Evolutionary conservation across 2,113 vertebrate species (phyloP), one percentile per base, ranked within the genome.

Genomic region (Lynx canadensis): DNA sequence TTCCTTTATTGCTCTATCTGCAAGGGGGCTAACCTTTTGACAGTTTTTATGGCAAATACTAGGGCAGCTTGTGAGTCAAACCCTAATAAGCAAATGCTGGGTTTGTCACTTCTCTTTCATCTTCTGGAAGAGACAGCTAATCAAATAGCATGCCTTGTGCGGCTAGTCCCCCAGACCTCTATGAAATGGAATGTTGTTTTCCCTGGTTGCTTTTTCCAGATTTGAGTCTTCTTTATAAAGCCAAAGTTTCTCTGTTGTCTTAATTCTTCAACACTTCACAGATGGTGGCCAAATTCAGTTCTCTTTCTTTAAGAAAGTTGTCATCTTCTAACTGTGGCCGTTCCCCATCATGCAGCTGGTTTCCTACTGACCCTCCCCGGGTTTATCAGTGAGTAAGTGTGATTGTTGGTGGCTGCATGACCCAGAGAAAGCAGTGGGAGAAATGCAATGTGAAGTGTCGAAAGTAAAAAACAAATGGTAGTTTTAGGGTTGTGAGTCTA

Each of bases 31-130:
- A 76, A 92, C 83, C 95, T 95, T 96, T 94, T 1, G 1, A 31
- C 69, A 90, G 3, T 48, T 94, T 95, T 86, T 69, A 38, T 79
- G 82, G 82, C 78, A 96, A 96, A 94, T 93, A 89, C 73, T 50
- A 29, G 91, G 89, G 94, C 91, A 96, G 95, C 92, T 97, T 95
- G 95, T 81, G 90, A 91, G 69, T 87, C 97, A 73, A 81, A 36
- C 50, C 38, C 63, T 94, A 78, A 79, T 92, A 95, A 97, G 60
- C 1, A 4, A 96, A 45, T 73, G 38, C 27, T 19, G 55, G 25
- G 38, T 71, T 92, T 14, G 3, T 45, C 63, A 36, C 73, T 90
- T 95, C 57, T 95, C 71, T 71, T 60, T 90, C 9, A 19, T 65
- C 13, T 66, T 79, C 82, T n/a, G 57, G 21, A 83, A 10, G 25